phyloP scores from a whole-genome alignment of 2,113 vertebrate genomes.

The Myrmophylax atrothorax region DNA sequence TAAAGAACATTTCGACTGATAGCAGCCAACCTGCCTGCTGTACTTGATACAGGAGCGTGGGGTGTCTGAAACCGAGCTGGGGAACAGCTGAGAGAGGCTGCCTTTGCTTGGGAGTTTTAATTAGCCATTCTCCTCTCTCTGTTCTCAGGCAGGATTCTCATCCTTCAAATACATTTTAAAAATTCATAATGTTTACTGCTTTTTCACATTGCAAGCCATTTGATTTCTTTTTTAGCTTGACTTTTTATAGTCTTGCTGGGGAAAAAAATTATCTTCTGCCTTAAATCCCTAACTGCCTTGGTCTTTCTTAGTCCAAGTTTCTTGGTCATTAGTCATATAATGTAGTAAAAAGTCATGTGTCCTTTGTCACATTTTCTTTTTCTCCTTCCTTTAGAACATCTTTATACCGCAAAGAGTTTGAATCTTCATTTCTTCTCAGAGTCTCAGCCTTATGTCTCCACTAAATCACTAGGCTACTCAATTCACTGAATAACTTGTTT shows the following conservation, averaged over 20 bases:
- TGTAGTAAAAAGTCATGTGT: neutral
- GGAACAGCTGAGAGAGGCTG: neutral
- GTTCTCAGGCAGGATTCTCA: slow-evolving; percentile 26
- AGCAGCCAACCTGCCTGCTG: neutral
- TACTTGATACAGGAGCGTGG: neutral
- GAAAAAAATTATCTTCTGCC: neutral
- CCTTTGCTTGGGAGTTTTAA: slow-evolving; percentile 2
- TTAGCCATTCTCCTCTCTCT: slow-evolving; percentile 2
- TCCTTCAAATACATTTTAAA: slow-evolving; percentile 44
- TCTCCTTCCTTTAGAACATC: neutral
- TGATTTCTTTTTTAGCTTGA: neutral
- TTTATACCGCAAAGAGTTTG: neutral
- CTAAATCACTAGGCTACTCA: neutral
- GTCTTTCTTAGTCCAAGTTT: neutral
- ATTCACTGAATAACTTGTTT: neutral
- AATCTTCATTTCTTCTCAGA: neutral
- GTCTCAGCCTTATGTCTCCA: neutral
- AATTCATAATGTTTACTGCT: slow-evolving; percentile 53
- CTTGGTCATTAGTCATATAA: neutral
- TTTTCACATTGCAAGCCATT: neutral
- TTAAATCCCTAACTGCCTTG: neutral
- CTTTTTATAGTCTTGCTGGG: neutral
- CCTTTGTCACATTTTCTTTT: neutral
- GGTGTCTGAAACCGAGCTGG: neutral
- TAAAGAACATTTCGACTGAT: neutral